phyloP scores from a whole-genome alignment of 2,888 invertebrate species.

The Tetranychus truncatus region DNA sequence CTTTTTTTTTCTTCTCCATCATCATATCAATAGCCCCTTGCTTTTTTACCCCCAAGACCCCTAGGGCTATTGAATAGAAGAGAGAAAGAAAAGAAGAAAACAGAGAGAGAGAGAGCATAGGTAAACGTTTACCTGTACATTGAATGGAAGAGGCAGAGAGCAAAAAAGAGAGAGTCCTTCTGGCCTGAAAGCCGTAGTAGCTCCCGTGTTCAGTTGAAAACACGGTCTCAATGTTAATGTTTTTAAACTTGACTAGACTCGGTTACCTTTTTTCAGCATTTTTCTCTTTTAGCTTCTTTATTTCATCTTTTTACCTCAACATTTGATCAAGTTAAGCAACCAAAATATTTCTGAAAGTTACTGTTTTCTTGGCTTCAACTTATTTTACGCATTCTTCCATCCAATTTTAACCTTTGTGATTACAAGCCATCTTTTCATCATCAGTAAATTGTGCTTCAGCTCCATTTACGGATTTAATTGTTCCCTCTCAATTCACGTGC shows the following conservation, averaged over 20 bases:
- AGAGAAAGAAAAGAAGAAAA: neutral
- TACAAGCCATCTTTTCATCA: too few relatives aligned
- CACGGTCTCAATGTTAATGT: neutral
- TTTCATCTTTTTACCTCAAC: conserved; percentile 1
- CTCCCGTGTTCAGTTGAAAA: conserved; percentile 4
- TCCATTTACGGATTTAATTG: neutral
- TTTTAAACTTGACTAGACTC: conserved; percentile 2
- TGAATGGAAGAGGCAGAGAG: neutral
- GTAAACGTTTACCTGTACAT: neutral
- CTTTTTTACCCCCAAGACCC: neutral
- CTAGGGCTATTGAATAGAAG: neutral
- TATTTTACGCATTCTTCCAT: neutral
- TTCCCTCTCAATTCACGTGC: neutral
- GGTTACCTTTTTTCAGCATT: neutral
- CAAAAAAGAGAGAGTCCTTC: conserved; percentile 4
- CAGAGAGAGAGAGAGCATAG: neutral
- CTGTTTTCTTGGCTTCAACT: neutral
- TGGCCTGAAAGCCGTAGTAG: neutral
- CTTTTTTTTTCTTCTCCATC: neutral
- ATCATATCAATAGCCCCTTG: neutral
- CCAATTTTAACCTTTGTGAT: neutral
- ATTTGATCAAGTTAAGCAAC: neutral
- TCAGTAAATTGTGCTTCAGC: neutral
- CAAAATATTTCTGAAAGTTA: neutral
- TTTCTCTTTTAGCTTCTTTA: conserved; percentile 3